Evolutionary conservation across 2,797 vertebrate species (phyloP).

Genomic region (Scyliorhinus canicula): DNA sequence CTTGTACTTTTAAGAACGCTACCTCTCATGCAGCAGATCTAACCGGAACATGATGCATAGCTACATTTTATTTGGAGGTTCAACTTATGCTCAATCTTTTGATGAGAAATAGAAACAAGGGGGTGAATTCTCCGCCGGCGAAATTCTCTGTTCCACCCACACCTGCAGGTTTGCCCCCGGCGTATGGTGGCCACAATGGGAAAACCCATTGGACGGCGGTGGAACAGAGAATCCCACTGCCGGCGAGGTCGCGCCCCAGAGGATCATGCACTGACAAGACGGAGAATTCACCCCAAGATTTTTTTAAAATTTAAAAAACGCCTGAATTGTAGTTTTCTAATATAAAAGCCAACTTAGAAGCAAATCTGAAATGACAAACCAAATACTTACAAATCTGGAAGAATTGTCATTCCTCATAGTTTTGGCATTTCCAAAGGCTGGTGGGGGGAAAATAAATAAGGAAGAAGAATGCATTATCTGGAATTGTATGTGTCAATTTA

Average conservation of each 20-base stretch:
- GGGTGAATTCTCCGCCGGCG: no score
- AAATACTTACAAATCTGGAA: conserved; percentile 91
- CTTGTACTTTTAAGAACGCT: neutral
- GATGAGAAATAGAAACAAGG: neutral
- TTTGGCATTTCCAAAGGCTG: conserved; percentile 98
- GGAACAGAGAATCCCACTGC: no score
- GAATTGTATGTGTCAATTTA: conserved; percentile 41
- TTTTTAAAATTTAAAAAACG: neutral
- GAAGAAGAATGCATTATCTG: conserved; percentile 42
- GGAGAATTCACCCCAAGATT: no score
- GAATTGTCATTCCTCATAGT: conserved; percentile 97
- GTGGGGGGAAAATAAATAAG: conserved; percentile 41
- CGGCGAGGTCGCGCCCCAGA: no score
- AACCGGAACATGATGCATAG: neutral
- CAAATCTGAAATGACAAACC: neutral
- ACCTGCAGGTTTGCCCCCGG: no score
- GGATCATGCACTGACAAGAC: no score
- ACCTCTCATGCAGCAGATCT: neutral
- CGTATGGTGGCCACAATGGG: no score
- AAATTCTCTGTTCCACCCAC: no score
- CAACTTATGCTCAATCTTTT: neutral
- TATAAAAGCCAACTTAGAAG: neutral
- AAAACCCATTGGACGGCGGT: no score
- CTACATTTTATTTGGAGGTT: neutral
- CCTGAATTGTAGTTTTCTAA: neutral